Evolutionary conservation across 2,113 vertebrate species (phyloP).

Genomic region (Pleuronectes platessa): DNA sequence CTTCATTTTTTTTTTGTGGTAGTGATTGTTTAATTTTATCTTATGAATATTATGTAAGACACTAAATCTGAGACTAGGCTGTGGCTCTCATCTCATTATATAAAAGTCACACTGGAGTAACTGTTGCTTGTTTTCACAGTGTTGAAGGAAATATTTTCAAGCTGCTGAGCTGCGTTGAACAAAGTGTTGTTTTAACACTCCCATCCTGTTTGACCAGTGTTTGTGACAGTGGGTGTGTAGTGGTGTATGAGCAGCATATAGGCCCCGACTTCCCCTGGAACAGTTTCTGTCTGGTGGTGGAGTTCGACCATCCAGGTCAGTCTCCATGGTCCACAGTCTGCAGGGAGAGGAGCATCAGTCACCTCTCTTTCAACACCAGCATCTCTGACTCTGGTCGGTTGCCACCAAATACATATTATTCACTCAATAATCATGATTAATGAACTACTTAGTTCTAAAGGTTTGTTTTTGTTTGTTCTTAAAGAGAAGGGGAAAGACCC

Average conservation of each 20-base stretch:
- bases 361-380: constrained; percentile 83
- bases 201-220: constrained; percentile 69
- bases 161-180: background rate
- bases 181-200: constrained; percentile 5
- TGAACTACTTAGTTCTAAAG: background rate
- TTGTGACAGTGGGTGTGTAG: constrained; percentile 77
- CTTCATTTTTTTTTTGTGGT: background rate
- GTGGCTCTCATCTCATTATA: background rate
- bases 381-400: constrained; percentile 74
- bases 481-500: constrained; percentile 22
- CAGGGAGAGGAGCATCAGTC: constrained; percentile 81
- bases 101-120: background rate
- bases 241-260: constrained; percentile 86
- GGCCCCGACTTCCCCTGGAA: constrained; percentile 91
- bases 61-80: background rate
- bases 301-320: constrained; percentile 86
- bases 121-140: background rate
- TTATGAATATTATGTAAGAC: too few species aligned
- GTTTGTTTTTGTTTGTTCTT: background rate
- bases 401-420: background rate
- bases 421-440: background rate
- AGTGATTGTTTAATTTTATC: background rate
- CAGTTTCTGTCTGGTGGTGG: constrained; percentile 88
- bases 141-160: constrained; percentile 14
- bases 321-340: constrained; percentile 87